Evolutionary conservation across 2,888 invertebrate species (phyloP), one percentile per base, ranked within the genome.

Genomic region (Drosophila mimica): DNA sequence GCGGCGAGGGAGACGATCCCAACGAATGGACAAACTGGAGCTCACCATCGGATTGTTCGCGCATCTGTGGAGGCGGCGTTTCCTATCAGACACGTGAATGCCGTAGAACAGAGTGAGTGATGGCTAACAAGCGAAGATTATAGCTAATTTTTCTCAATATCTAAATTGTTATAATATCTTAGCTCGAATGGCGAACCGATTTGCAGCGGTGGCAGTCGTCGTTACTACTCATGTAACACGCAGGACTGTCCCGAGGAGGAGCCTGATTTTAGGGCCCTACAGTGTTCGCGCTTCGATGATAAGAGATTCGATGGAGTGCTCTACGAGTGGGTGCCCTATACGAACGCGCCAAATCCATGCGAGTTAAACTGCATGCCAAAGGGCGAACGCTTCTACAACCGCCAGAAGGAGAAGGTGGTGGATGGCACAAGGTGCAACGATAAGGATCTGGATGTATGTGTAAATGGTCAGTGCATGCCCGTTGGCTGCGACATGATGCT

Each of bases 401-500:
- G 97, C 25, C 97, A 98, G 91, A 96, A 95, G 83, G 94, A 95
- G 74, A 95, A 96, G 92, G 96, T 99, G 77, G 94, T 96, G 74
- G 96, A 99, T 94, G 96, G 98, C 48, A 98, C 97, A 52, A 94
- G 96, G 82, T 97, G 98, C 93, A 95, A 95, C 89, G 95, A 97
- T 71, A 97, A 97, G 89, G 95, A 95, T 46, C 95, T 96, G 84
- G 97, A 99, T 91, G 97, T 99, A 82, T 99, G 99, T 92, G 99
- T 99, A 61, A 96, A 98, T 92, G 99, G 99, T 68, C 95, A 95
- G 92, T 99, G 99, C 92, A 95, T 97, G 95, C 95, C 96, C 11
- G 97, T 99, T 49, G 99, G 99, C 66, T 99, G 99, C 92, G 99
- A 99, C 93, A 96, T 96, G 95, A 96, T 98, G 96, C 94, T 99